A percentile compares a stretch with the other conserved stretches of the same genome.
These are phyloP conservation scores for Ichneumoninae sp. DNA, from an alignment of 2,888 invertebrate species.

Conservation along the genomic window DNA sequence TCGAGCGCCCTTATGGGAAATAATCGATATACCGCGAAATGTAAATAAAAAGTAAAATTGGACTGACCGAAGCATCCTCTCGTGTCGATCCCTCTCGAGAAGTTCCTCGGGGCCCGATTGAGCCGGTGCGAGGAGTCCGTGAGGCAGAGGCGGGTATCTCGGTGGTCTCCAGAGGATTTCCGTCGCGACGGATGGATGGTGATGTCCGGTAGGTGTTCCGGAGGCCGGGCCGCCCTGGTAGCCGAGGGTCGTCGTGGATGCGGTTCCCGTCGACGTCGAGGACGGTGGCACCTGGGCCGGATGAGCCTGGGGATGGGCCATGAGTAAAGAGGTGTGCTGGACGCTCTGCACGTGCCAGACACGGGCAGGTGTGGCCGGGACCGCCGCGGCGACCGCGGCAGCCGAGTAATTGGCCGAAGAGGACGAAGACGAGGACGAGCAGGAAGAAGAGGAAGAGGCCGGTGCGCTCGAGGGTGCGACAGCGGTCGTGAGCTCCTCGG, in stretches of 20 bases:
- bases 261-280: constrained; percentile 78
- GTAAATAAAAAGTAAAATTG: neutral
- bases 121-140: constrained; percentile 84
- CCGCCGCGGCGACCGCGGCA: constrained; percentile 83
- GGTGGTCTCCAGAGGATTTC: constrained; percentile 84
- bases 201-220: constrained; percentile 70
- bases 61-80: constrained; percentile 74
- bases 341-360: constrained; percentile 87
- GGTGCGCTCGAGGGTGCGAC: constrained; percentile 79
- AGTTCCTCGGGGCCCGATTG: constrained; percentile 85
- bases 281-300: constrained; percentile 74
- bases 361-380: constrained; percentile 78
- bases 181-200: constrained; percentile 78
- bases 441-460: constrained; percentile 51
- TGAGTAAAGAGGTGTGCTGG: constrained; percentile 87
- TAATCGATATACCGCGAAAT: neutral
- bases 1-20: neutral
- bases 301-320: constrained; percentile 85
- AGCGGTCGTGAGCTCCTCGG: constrained; percentile 88
- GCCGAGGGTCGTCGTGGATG: constrained; percentile 77
- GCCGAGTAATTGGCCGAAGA: constrained; percentile 44
- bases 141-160: constrained; percentile 86
- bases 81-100: constrained; percentile 87
- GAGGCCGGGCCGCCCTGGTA: constrained; percentile 74
- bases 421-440: constrained; percentile 49